Percentiles rank a stretch among this genome's conserved stretches.
phyloP scores from a whole-genome alignment of 2,888 invertebrate genomes.

The Drosophila falleni region DNA sequence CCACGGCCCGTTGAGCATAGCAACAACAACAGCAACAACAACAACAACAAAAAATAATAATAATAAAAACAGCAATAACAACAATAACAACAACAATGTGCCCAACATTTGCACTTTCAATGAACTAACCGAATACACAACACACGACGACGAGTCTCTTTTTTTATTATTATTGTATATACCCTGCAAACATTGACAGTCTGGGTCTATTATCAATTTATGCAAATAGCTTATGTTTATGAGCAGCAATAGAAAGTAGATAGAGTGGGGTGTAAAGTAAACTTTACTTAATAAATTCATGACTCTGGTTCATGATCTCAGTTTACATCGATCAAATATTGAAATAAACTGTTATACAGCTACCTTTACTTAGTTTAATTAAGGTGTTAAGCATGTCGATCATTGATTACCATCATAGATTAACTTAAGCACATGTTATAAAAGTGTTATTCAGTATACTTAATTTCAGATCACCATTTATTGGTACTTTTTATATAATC shows the following conservation, averaged over 20 bases:
- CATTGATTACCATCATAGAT: too few species aligned
- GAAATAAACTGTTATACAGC: too few species aligned
- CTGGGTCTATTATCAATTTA: background rate
- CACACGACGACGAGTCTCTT: conserved; percentile 23
- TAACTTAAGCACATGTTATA: too few species aligned
- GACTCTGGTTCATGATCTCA: background rate
- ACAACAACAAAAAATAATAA: conserved; percentile 5
- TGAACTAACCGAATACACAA: conserved; percentile 32
- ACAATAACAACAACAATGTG: conserved; percentile 25
- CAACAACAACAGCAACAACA: conserved; percentile 24
- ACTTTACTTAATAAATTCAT: background rate
- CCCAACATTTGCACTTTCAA: conserved; percentile 63
- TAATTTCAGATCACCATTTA: background rate
- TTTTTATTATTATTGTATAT: conserved; percentile 21
- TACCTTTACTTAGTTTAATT: too few species aligned
- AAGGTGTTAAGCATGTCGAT: too few species aligned
- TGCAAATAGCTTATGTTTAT: conserved; percentile 9
- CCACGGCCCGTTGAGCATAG: conserved; percentile 55
- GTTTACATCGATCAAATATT: background rate
- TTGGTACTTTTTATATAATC: too few species aligned
- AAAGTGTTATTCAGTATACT: too few species aligned
- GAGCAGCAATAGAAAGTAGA: conserved; percentile 7
- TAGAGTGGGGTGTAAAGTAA: background rate
- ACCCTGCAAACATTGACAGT: conserved; percentile 4
- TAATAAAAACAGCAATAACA: conserved; percentile 6